phyloP scores from a whole-genome alignment of 2,888 invertebrate genomes.

The Hirtodrosophila alboralis region DNA sequence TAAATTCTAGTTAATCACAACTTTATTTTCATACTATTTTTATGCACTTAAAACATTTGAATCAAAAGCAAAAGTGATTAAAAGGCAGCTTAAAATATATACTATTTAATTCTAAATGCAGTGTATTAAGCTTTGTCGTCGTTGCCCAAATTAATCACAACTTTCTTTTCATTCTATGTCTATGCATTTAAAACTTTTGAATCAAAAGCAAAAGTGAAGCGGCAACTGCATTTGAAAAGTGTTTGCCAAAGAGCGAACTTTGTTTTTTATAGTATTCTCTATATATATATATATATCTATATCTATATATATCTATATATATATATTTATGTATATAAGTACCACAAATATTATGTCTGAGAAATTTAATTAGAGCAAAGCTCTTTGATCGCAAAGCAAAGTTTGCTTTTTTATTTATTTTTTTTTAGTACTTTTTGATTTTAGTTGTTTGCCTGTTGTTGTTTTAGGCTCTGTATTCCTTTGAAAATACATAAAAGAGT shows the following conservation, averaged over 20 bases:
- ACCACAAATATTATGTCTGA: slow-evolving; percentile 42
- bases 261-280: background rate
- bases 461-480: too few relatives aligned
- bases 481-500: too few relatives aligned
- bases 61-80: too few relatives aligned
- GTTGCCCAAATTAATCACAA: background rate
- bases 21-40: too few relatives aligned
- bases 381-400: slow-evolving; percentile 37
- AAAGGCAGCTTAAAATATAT: too few relatives aligned
- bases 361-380: slow-evolving; percentile 63
- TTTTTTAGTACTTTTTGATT: slow-evolving; percentile 9
- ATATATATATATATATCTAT: too few relatives aligned
- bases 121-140: slow-evolving; percentile 8
- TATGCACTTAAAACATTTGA: too few relatives aligned
- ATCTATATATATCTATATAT: too few relatives aligned
- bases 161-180: slow-evolving; percentile 18
- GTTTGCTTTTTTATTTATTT: slow-evolving; percentile 18
- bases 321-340: too few relatives aligned
- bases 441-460: slow-evolving; percentile 16
- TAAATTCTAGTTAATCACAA: too few relatives aligned
- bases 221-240: slow-evolving; percentile 48
- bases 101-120: background rate
- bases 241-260: slow-evolving; percentile 55
- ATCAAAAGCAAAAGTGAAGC: slow-evolving; percentile 27
- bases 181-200: slow-evolving; percentile 23